A percentile compares a stretch with the other conserved stretches of the same genome.
These are phyloP conservation scores for Myrmophylax atrothorax DNA, from an alignment of 2,113 vertebrate species.

Conservation along the genomic window DNA sequence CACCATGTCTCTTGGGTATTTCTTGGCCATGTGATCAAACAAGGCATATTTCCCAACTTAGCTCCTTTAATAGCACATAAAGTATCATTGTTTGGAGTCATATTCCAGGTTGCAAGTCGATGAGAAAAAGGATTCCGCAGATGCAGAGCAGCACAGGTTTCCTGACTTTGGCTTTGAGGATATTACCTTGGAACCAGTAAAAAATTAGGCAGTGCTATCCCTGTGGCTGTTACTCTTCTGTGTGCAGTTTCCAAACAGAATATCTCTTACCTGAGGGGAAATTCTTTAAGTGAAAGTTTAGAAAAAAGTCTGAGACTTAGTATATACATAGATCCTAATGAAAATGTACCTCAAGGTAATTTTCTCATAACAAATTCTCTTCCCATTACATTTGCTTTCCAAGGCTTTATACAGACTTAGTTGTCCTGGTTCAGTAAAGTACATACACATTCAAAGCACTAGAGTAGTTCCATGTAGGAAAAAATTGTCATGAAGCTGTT, in stretches of 20 bases:
- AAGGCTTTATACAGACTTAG: neutral
- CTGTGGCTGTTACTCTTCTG: neutral
- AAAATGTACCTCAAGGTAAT: neutral
- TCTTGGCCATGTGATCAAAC: neutral
- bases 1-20: neutral
- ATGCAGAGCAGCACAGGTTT: neutral
- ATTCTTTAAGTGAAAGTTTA: neutral
- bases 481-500: neutral
- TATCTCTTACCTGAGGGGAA: neutral
- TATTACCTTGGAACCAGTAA: neutral
- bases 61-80: neutral
- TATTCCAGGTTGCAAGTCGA: neutral
- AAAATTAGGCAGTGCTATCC: neutral
- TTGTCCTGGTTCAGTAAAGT: neutral
- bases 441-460: neutral
- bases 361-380: neutral
- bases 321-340: neutral
- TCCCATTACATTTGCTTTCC: neutral
- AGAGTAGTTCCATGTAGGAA: neutral
- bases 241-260: neutral
- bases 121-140: neutral
- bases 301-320: neutral
- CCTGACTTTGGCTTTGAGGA: neutral
- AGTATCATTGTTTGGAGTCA: neutral
- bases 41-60: neutral